These are phyloP conservation scores for Spisula solida DNA, from an alignment of 2,888 invertebrate species.

Conservation along the genomic window DNA sequence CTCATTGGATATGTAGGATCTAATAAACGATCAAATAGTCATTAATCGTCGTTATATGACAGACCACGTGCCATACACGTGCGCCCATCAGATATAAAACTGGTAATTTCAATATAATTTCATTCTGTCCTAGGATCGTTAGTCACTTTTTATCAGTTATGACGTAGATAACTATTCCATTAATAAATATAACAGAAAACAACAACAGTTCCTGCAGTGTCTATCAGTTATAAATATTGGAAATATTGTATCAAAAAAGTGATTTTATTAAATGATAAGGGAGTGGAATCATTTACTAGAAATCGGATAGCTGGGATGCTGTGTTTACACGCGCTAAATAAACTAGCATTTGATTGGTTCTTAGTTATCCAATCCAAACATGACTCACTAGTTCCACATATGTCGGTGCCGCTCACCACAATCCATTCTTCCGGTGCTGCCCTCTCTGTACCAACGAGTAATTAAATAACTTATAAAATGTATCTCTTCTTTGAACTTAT, in stretches of 20 bases:
- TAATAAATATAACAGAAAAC: background rate
- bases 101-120: background rate
- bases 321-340: background rate
- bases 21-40: background rate
- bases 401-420: background rate
- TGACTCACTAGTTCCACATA: background rate
- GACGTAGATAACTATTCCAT: slow-evolving; percentile 1
- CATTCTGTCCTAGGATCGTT: background rate
- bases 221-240: background rate
- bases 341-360: background rate
- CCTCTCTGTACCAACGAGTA: too few relatives aligned
- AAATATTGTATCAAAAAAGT: background rate
- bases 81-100: background rate
- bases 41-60: background rate
- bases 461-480: too few relatives aligned
- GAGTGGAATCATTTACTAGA: background rate
- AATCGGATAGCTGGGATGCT: background rate
- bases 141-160: slow-evolving; percentile 20
- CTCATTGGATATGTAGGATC: background rate
- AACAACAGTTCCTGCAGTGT: background rate
- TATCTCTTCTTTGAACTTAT: too few relatives aligned
- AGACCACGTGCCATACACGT: background rate
- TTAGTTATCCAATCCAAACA: background rate
- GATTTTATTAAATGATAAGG: background rate
- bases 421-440: background rate